phyloP scores from a whole-genome alignment of 1,140 invertebrate genomes.

The Piezodorus guildinii region DNA sequence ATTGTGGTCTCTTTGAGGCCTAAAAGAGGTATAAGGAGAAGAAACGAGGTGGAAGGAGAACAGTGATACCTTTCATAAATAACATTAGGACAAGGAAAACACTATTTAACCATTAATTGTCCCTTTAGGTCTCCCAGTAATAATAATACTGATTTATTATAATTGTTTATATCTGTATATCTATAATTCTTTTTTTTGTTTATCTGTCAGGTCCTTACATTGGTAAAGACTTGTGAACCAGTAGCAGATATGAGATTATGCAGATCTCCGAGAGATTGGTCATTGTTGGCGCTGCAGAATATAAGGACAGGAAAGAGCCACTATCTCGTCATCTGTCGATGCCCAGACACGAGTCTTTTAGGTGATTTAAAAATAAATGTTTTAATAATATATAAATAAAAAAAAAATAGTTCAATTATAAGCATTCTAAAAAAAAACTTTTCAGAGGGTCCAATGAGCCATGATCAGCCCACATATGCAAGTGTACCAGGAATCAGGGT shows the following conservation, averaged over 20 bases:
- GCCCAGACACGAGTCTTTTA: slow-evolving; percentile 50
- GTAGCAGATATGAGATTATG: slow-evolving; percentile 80
- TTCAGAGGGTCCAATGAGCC: slow-evolving; percentile 81
- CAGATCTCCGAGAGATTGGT: slow-evolving; percentile 78
- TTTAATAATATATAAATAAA: background rate
- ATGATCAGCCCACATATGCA: slow-evolving; percentile 85
- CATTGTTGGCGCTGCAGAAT: slow-evolving; percentile 79
- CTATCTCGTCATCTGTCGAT: slow-evolving; percentile 85
- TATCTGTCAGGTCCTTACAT: slow-evolving; percentile 56
- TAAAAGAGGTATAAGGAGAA: too few relatives aligned
- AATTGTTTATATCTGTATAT: too few relatives aligned
- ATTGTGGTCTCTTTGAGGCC: too few relatives aligned
- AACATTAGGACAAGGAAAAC: too few relatives aligned
- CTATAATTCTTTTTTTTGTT: background rate
- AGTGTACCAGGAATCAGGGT: slow-evolving; percentile 83
- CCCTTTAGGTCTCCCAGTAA: too few relatives aligned
- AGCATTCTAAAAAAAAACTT: slow-evolving; percentile 4
- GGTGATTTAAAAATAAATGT: slow-evolving; percentile 20
- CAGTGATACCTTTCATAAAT: too few relatives aligned
- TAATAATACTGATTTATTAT: too few relatives aligned
- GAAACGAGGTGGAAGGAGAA: too few relatives aligned
- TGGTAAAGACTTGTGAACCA: slow-evolving; percentile 87
- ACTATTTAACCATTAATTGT: too few relatives aligned
- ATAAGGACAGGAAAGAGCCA: slow-evolving; percentile 86
- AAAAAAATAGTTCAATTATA: background rate